Evolutionary conservation across 1,140 invertebrate genomes (phyloP).

Genomic region (Drosophila tristis): DNA sequence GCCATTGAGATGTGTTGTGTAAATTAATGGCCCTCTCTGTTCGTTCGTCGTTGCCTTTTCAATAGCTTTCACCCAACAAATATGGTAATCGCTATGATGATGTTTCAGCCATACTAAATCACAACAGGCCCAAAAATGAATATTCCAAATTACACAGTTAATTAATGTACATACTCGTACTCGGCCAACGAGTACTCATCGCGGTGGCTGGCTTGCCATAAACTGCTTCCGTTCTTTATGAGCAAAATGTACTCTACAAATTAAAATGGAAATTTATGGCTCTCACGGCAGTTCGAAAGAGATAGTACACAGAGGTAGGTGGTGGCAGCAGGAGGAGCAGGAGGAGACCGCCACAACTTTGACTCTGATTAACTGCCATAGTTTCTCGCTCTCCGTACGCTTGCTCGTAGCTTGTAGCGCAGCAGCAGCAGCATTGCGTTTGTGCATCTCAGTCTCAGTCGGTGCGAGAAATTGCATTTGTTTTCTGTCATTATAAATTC

Average conservation of each 20-base stretch:
- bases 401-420: not conserved
- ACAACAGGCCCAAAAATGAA: slow-evolving; percentile 37
- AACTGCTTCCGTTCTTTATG: slow-evolving; percentile 63
- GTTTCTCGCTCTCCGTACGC: slow-evolving; percentile 22
- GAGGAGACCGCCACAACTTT: slow-evolving; percentile 46
- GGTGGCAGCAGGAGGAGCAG: not conserved
- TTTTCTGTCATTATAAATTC: slow-evolving; percentile 80
- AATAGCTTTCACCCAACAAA: slow-evolving; percentile 42
- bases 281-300: slow-evolving; percentile 47
- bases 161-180: slow-evolving; percentile 45
- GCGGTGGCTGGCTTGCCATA: slow-evolving; percentile 32
- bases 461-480: slow-evolving; percentile 68
- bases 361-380: slow-evolving; percentile 78
- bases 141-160: slow-evolving; percentile 42
- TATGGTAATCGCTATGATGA: slow-evolving; percentile 24
- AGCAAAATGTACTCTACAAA: slow-evolving; percentile 70
- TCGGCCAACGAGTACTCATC: slow-evolving; percentile 26
- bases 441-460: slow-evolving; percentile 3
- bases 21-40: slow-evolving; percentile 37
- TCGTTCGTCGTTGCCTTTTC: slow-evolving; percentile 4
- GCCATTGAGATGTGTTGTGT: slow-evolving; percentile 32
- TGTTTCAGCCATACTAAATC: slow-evolving; percentile 22
- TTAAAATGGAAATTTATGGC: slow-evolving; percentile 76
- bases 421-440: no score
- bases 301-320: slow-evolving; percentile 15